These are phyloP conservation scores for Nowickia ferox DNA, from an alignment of 2,888 invertebrate genomes.

Conservation along the genomic window DNA sequence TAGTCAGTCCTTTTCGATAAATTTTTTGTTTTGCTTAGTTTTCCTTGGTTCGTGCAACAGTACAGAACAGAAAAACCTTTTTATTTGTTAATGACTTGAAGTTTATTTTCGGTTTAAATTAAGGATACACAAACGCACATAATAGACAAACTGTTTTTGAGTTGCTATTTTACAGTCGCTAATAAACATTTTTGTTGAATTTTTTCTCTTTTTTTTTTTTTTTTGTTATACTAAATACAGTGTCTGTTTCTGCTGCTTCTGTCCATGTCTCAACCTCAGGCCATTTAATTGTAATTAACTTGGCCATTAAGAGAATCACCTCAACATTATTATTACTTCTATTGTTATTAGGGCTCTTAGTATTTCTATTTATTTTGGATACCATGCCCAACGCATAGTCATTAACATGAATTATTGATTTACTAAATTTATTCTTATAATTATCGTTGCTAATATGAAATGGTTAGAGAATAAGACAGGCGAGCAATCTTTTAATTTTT, in stretches of 20 bases:
- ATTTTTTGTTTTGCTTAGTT: conserved; percentile 42
- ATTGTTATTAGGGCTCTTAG: conserved; percentile 3
- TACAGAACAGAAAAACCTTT: conserved; percentile 33
- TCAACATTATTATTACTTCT: conserved; percentile 42
- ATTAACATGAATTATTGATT: conserved; percentile 67
- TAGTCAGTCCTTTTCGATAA: conserved; percentile 8
- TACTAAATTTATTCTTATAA: conserved; percentile 37
- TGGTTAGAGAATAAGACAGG: background rate
- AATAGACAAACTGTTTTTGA: background rate
- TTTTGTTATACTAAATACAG: background rate
- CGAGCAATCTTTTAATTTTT: conserved; percentile 7
- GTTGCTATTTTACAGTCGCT: background rate
- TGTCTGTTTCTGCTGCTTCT: background rate
- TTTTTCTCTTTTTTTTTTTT: conserved; percentile 3
- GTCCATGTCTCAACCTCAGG: conserved; percentile 33
- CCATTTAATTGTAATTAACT: conserved; percentile 66
- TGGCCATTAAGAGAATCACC: conserved; percentile 54
- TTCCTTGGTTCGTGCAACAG: background rate
- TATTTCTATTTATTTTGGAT: conserved; percentile 25
- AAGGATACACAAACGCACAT: background rate
- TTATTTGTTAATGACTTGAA: conserved; percentile 57
- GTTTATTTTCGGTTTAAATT: conserved; percentile 27
- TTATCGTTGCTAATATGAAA: conserved; percentile 15
- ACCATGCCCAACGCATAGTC: conserved; percentile 41
- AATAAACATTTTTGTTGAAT: conserved; percentile 2